Conservation (phyloP, 2,888 invertebrate species). For the Drosophila nr. medialis region DNA sequence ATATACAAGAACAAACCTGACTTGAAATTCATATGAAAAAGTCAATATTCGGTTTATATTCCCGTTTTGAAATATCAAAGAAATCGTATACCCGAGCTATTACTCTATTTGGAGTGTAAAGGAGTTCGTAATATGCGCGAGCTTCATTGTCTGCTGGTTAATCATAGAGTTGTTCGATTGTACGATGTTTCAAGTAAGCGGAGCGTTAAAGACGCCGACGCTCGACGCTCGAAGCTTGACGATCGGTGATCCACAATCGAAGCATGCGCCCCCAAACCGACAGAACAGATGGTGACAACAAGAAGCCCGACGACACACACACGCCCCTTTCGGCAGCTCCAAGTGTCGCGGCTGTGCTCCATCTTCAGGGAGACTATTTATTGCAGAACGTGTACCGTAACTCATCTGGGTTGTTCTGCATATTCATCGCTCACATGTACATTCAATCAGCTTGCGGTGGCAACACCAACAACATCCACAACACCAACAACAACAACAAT, state of each 20-base stretch:
- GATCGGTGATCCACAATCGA: conserved; percentile 16
- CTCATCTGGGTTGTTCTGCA: conserved; percentile 42
- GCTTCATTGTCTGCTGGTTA: background rate
- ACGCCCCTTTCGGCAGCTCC: conserved; percentile 11
- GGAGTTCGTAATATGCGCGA: background rate
- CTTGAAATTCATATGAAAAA: background rate
- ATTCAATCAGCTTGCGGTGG: conserved; percentile 63
- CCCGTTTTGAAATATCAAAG: background rate
- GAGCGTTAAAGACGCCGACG: conserved; percentile 59
- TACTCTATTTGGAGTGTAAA: background rate
- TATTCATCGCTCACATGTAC: conserved; percentile 31
- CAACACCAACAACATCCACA: conserved; percentile 33
- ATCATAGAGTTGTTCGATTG: background rate
- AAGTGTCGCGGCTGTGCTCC: background rate
- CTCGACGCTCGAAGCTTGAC: conserved; percentile 7
- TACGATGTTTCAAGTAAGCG: conserved; percentile 24
- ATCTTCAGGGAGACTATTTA: conserved; percentile 7
- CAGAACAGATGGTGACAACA: conserved; percentile 16
- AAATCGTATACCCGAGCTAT: background rate
- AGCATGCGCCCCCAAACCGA: conserved; percentile 42
- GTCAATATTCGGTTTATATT: background rate
- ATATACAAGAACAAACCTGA: background rate
- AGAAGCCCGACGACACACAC: conserved; percentile 48
- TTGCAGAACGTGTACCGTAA: conserved; percentile 38
- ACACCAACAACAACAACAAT: conserved; percentile 9